Conservation (phyloP, 2,113 vertebrate genomes). For the Sprattus sprattus region DNA sequence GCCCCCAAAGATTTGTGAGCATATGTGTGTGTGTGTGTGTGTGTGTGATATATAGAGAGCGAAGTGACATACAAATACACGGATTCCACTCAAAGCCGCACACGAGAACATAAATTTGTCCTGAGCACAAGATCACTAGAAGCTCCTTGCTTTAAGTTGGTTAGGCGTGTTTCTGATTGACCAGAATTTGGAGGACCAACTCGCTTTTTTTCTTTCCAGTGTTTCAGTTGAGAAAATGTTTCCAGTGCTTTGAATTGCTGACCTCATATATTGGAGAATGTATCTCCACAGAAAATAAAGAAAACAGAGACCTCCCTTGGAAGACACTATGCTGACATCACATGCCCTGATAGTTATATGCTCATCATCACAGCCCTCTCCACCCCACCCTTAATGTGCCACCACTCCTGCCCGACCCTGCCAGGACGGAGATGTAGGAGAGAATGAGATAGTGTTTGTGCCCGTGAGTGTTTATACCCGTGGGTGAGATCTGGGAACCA, state of each 20-base stretch:
- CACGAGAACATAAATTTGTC: not conserved
- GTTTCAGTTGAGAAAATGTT: not conserved
- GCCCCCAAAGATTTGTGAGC: not conserved
- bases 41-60: not conserved
- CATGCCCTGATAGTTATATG: not conserved
- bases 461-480: not conserved
- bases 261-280: not conserved
- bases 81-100: not conserved
- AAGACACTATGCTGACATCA: not conserved
- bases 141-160: not conserved
- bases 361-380: not conserved
- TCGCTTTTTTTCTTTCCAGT: not conserved
- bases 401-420: not conserved
- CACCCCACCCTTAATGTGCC: not conserved
- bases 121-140: not conserved
- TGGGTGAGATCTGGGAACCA: not conserved
- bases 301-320: not conserved
- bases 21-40: not conserved
- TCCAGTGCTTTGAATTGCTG: not conserved
- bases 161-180: not conserved
- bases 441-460: not conserved
- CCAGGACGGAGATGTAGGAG: not conserved
- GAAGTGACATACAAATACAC: not conserved
- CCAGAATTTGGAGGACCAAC: not conserved
- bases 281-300: not conserved